Base-by-base conservation (phyloP, 2,113 vertebrate species). In the Connochaetes taurinus region DNA sequence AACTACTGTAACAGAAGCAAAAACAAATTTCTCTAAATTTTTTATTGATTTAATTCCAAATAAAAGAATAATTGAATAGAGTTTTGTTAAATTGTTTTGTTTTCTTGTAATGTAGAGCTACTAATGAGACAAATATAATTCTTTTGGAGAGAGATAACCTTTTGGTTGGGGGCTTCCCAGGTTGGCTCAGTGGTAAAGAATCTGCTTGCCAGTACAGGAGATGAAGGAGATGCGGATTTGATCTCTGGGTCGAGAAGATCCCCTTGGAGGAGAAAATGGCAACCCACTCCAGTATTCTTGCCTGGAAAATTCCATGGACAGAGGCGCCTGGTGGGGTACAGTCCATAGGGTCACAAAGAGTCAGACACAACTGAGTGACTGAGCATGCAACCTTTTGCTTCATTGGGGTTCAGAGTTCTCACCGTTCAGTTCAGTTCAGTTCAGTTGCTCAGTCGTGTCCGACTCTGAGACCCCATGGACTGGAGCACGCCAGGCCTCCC, bases 401-500 rank as follows among this genome's bases (percentile, higher is more conserved):
- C 19, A 7, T 3, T 43, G 36, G 36, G 36, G 36, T 43, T 74
- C 36, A 74, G 36, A 43, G 21, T 74, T 23, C 71, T 43, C 6
- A 40, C 9, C 33, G 0, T 71, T 71, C 64, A 21, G 64, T 19
- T 67, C 31, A 64, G 7, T 64, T 64, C 64, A 36, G 33, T 40
- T 36, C 5, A 71, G 19, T 40, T 0, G 0, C n/a, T 36, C n/a
- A 71, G 2, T 36, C 2, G 1, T 40, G 67, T 71, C n/a, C 0
- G 0, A 12, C 64, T 71, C 19, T 71, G 9, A 1, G 19, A 71
- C n/a, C 19, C n/a, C 64, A 23, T 71, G n/a, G 2, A 36, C 19
- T 3, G n/a, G 9, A 23, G 19, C 64, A 36, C 2, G 10, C 67
- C n/a, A 36, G 67, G n/a, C 67, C 67, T 71, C n/a, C n/a, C 67